These are phyloP conservation scores for Eumaeus atala DNA, from an alignment of 1,140 invertebrate genomes.

Conservation along the genomic window DNA sequence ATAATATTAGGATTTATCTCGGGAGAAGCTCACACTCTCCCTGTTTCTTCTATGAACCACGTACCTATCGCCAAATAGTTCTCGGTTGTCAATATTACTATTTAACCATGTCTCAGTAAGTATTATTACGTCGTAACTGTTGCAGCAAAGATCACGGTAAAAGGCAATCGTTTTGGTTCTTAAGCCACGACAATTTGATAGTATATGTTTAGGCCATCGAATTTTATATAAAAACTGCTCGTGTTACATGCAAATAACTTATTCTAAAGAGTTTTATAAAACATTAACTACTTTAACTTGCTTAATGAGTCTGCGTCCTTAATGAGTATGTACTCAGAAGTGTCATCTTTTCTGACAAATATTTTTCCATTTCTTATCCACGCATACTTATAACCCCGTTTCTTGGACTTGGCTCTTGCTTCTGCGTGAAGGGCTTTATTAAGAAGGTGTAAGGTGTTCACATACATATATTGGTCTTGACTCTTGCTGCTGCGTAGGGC, in stretches of 20 bases:
- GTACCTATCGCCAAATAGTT: too few species aligned
- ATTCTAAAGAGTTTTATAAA: neutral
- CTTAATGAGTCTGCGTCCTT: constrained; percentile 5
- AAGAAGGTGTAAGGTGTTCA: constrained; percentile 8
- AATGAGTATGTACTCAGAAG: constrained; percentile 7
- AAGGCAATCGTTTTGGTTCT: too few species aligned
- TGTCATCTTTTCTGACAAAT: constrained; percentile 4
- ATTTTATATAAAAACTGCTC: neutral
- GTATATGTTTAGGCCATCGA: neutral
- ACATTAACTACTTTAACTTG: constrained; percentile 2
- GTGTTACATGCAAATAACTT: neutral
- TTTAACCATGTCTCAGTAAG: too few species aligned
- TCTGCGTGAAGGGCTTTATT: constrained; percentile 12
- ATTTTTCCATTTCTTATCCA: constrained; percentile 11
- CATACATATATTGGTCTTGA: neutral
- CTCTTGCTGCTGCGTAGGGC: constrained; percentile 9
- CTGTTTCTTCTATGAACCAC: too few species aligned
- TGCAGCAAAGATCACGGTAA: too few species aligned
- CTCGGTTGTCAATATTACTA: too few species aligned
- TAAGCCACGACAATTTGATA: constrained; percentile 1
- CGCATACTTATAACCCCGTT: constrained; percentile 2
- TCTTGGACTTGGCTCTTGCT: constrained; percentile 1
- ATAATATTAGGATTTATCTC: too few species aligned
- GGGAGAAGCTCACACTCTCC: too few species aligned
- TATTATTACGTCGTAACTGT: too few species aligned